Conservation (phyloP, 2,797 vertebrate species). For the Mergus octosetaceus region DNA sequence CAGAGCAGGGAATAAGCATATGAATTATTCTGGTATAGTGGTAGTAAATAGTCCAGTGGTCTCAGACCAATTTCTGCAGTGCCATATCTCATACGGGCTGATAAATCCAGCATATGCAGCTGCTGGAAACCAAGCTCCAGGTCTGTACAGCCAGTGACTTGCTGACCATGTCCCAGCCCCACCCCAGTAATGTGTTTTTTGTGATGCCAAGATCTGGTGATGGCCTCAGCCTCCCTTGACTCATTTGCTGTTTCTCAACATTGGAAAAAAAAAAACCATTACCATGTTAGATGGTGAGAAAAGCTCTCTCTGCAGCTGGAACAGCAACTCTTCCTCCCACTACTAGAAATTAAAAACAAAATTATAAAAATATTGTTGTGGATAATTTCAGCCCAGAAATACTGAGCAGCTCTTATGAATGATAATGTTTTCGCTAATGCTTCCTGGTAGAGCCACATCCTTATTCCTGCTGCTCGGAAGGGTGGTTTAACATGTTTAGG, state of each 20-base stretch:
- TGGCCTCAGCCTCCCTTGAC: neutral
- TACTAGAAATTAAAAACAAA: conserved; percentile 17
- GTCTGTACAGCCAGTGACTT: neutral
- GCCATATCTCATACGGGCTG: conserved; percentile 56
- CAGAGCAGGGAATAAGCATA: conserved; percentile 12
- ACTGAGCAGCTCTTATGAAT: neutral
- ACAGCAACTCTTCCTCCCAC: neutral
- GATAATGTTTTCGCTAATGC: conserved; percentile 26
- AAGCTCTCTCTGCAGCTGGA: neutral
- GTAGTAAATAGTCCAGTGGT: conserved; percentile 18
- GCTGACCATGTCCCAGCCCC: neutral
- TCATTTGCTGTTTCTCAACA: neutral
- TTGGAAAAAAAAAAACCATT: neutral
- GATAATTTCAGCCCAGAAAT: conserved; percentile 24
- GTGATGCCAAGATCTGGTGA: conserved; percentile 27
- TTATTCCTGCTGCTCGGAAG: conserved; percentile 4
- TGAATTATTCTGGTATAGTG: conserved; percentile 53
- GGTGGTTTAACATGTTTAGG: neutral
- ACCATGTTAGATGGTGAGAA: neutral
- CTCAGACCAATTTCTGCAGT: conserved; percentile 66
- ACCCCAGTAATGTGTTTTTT: neutral
- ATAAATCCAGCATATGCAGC: conserved; percentile 52
- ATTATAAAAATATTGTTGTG: conserved; percentile 9
- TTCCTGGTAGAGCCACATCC: conserved; percentile 30
- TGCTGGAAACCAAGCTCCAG: conserved; percentile 1